Evolutionary conservation across 2,113 vertebrate species (phyloP), one percentile per base, ranked within the genome.

Genomic region (Agapornis roseicollis): DNA sequence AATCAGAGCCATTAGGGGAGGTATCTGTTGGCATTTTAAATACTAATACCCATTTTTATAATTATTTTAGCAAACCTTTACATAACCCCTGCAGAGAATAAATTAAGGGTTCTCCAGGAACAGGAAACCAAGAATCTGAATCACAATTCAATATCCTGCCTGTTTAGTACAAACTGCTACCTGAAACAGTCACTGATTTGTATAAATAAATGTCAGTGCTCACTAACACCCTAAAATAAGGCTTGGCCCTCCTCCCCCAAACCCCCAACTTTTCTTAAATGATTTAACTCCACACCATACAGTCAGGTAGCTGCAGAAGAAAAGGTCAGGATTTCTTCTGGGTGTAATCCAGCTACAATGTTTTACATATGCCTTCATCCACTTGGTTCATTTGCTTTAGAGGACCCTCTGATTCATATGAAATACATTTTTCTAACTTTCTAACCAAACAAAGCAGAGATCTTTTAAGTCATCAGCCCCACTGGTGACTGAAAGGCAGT

Each of bases 261-360:
- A 76, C 35, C 11, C 7, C 6, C 35, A 91, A 35, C 25, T 63
- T 56, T 24, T 42, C 29, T 56, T 6, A 22, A 58, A 19, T 24
- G 23, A 92, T 65, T 86, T 84, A 68, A 81, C 18, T 84, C 64
- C 15, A 58, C n/a, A 80, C 7, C 1, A 0, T 47, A 27, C 3
- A 72, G 49, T 58, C n/a, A 92, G 46, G 72, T 73, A 53, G 79
- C 44, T 66, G 69, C 88, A 95, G 90, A 92, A 96, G 76, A 93
- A 95, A 95, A 61, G 5, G 7, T 7, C 13, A 64, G 23, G 65
- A 87, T 74, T 89, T 87, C 87, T 93, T 86, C 92, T 89, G 58
- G 69, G 74, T 95, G 84, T 85, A 92, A 97, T 88, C 74, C 70
- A 94, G 66, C 63, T 77, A 76, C n/a, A 28, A 2, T n/a, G 24